These are phyloP conservation scores for Cryptosula pallasiana DNA, from an alignment of 2,888 invertebrate genomes.

Conservation along the genomic window DNA sequence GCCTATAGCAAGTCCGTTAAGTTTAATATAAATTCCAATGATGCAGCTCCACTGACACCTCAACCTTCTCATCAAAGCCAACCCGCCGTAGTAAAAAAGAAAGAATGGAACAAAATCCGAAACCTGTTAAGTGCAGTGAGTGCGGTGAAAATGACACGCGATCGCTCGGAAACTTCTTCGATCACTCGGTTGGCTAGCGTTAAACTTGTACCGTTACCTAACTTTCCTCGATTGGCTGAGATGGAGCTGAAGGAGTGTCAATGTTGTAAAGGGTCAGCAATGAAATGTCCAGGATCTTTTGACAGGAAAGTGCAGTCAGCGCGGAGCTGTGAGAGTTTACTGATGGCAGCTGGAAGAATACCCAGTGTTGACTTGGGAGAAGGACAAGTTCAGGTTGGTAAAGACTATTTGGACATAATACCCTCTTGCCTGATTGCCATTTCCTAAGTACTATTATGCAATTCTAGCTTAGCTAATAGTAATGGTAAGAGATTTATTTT, in stretches of 20 bases:
- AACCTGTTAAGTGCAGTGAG: neutral
- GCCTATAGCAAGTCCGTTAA: neutral
- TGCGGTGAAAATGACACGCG: neutral
- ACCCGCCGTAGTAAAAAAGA: neutral
- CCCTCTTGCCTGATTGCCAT: too few species aligned
- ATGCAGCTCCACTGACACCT: neutral
- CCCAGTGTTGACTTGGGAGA: conserved; percentile 18
- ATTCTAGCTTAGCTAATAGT: too few species aligned
- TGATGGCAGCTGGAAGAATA: neutral
- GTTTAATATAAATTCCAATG: neutral
- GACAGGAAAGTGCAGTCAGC: conserved; percentile 20
- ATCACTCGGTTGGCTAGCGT: neutral
- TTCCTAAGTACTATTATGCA: neutral
- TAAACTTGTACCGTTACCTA: neutral
- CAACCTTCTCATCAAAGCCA: too few species aligned
- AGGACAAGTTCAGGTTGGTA: conserved; percentile 14
- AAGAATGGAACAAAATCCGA: conserved; percentile 8
- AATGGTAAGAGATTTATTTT: too few species aligned
- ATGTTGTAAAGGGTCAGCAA: neutral
- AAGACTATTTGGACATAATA: neutral
- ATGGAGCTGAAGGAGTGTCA: neutral
- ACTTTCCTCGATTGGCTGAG: neutral
- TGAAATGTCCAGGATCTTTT: conserved; percentile 15
- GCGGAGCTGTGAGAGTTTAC: conserved; percentile 5
- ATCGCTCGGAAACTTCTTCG: neutral